Evolutionary conservation across 2,113 vertebrate species (phyloP), one percentile per base, ranked within the genome.

Genomic region (Mustelus asterias): DNA sequence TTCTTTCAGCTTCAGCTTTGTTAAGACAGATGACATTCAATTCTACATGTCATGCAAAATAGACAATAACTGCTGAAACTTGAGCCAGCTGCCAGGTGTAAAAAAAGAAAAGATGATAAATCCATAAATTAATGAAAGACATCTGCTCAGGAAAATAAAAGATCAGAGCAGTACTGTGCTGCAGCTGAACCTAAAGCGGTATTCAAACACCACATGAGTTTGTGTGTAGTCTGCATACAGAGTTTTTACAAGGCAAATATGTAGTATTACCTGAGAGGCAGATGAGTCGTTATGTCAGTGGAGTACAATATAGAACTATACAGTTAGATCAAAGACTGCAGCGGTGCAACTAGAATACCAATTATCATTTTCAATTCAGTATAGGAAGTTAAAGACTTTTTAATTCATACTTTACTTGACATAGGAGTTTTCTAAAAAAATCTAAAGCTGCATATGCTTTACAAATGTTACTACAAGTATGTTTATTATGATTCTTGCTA

Each of bases 71-170:
- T 98, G 98, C 97, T 98, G 98, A 99, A 99, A 99, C 98, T 98
- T 98, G 98, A 99, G 98, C 98, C 98, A 98, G 98, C 98, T 98
- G 98, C 98, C 98, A 98, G 98, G 99, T 99, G 98, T 99, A 98
- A 98, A 98, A 98, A 98, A 98, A 98, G 97, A 97, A 97, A 97
- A 97, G 98, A 98, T 98, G 98, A 98, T 98, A 98, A 98, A 99
- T 99, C 98, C 98, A 99, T 99, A 99, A 99, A 99, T 99, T 98
- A 99, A 99, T 98, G 98, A 98, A 98, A 98, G 98, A 99, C 99
- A 99, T 99, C 99, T 99, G 99, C 98, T 99, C 97, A 96, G 98
- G 97, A 98, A 98, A 96, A 98, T 97, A 98, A 98, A 99, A 98
- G 98, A 98, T 99, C 98, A 99, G 98, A 97, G 97, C 97, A 97